phyloP scores from a whole-genome alignment of 2,113 vertebrate species.

The Dicaeum eximium region DNA sequence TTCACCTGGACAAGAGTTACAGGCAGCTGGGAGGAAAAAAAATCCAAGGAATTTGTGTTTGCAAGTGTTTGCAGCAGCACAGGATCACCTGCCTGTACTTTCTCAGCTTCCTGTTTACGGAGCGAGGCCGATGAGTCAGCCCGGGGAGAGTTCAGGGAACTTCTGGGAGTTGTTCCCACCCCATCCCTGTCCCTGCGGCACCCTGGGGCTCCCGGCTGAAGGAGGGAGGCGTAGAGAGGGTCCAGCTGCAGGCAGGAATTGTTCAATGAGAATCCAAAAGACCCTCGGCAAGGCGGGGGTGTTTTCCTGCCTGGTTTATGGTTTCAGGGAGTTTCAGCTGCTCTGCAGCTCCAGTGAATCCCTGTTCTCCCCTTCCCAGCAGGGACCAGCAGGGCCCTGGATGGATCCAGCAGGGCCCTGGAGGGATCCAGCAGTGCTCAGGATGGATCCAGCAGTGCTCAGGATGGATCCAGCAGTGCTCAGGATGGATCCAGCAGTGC shows the following conservation, averaged over 20 bases:
- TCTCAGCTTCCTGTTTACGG: conserved; percentile 40
- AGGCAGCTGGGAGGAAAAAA: background rate
- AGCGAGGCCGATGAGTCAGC: background rate
- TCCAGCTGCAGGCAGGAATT: background rate
- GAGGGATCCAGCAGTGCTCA: no score
- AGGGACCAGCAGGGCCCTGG: background rate
- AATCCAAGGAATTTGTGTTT: background rate
- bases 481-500: background rate
- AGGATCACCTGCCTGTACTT: conserved; percentile 18
- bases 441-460: no score
- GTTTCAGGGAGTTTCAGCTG: background rate
- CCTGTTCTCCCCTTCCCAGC: background rate
- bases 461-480: no score
- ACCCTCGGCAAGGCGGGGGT: no score
- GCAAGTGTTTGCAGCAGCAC: background rate
- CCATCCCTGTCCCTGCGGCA: background rate
- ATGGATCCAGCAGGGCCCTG: background rate
- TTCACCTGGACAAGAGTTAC: background rate
- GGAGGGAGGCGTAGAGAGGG: background rate
- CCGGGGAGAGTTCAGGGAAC: background rate
- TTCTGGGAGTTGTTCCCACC: background rate
- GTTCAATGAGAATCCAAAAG: accelerated
- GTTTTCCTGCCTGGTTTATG: background rate
- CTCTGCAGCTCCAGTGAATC: background rate
- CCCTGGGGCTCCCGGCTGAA: background rate